Conservation (phyloP, 2,797 vertebrate genomes). For the Halcyon leucocephala region DNA sequence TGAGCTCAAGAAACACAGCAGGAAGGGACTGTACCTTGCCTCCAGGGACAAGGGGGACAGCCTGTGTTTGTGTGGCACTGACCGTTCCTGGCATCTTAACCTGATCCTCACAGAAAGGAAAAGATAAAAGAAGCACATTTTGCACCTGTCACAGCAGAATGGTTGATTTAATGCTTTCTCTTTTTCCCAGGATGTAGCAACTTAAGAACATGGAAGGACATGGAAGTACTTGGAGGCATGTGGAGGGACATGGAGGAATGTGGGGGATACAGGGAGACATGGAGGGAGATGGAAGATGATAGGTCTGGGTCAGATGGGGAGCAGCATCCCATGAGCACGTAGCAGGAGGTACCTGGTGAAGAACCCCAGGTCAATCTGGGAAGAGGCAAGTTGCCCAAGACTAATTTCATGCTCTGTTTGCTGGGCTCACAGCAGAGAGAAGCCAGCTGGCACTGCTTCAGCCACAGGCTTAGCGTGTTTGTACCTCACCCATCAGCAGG, state of each 20-base stretch:
- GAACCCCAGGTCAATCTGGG: background rate
- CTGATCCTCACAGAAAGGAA: background rate
- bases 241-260: background rate
- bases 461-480: background rate
- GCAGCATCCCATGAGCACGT: accelerated
- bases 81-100: background rate
- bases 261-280: background rate
- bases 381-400: background rate
- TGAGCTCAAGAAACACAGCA: background rate
- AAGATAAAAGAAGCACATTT: background rate
- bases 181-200: background rate
- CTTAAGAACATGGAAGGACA: background rate
- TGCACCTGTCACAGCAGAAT: background rate
- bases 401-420: background rate
- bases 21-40: background rate
- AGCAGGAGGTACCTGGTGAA: background rate
- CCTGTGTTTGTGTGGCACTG: background rate
- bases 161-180: background rate
- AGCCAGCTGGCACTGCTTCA: background rate
- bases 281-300: background rate
- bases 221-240: background rate
- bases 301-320: background rate
- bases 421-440: background rate
- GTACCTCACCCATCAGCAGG: background rate
- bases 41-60: background rate